Conservation (phyloP, 2,888 invertebrate genomes). For the Erebia aethiops region DNA sequence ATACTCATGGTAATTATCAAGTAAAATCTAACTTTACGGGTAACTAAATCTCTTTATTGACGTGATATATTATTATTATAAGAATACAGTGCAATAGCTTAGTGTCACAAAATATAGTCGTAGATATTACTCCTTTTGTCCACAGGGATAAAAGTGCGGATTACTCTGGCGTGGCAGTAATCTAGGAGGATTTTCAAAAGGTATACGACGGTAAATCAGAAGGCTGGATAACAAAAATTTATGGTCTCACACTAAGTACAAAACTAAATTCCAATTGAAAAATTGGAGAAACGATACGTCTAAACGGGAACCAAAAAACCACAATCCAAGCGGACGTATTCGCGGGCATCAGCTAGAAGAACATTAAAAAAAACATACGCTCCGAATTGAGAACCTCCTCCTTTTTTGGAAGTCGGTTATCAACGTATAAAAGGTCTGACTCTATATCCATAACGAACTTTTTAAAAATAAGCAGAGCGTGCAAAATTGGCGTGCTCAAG, state of each 20-base stretch:
- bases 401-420: no score
- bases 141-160: constrained; percentile 12
- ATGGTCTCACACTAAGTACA: background rate
- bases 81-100: background rate
- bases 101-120: background rate
- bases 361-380: no score
- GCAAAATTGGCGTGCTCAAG: constrained; percentile 1
- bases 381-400: no score
- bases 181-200: constrained; percentile 1
- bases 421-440: background rate
- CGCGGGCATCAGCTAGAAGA: no score
- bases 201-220: background rate
- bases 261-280: no score
- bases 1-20: no score
- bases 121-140: background rate
- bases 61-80: no score
- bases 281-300: no score
- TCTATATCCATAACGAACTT: background rate
- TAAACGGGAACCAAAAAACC: no score
- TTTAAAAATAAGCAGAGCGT: background rate
- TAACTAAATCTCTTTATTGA: background rate
- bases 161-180: constrained; percentile 4
- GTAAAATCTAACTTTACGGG: background rate
- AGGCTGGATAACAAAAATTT: constrained; percentile 11
- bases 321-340: no score